Percentiles rank a stretch among this genome's conserved stretches.
Conservation (phyloP, 2,888 invertebrate species). For the Cylloceria caligata region DNA sequence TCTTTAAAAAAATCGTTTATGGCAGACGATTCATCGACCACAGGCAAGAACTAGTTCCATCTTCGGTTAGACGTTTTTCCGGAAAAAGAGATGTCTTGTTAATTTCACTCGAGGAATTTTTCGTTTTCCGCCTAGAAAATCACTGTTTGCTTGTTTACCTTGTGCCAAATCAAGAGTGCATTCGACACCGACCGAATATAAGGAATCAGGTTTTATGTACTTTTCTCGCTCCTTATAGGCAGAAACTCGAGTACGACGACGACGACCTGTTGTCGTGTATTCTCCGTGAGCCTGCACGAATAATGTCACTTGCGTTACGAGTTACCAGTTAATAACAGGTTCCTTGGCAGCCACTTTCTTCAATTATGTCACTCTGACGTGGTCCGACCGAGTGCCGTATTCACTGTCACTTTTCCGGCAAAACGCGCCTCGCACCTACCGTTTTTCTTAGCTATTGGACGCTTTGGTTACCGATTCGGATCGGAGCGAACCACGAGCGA, state of each 20-base stretch:
- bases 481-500: slow-evolving; percentile 12
- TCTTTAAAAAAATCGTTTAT: background rate
- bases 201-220: background rate
- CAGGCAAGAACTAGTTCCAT: no score
- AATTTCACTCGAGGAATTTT: slow-evolving; percentile 42
- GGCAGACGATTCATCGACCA: background rate
- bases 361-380: slow-evolving; percentile 73
- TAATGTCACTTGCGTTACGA: slow-evolving; percentile 52
- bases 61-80: background rate
- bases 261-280: slow-evolving; percentile 12
- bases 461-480: slow-evolving; percentile 28
- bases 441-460: slow-evolving; percentile 24
- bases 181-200: slow-evolving; percentile 1
- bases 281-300: slow-evolving; percentile 26
- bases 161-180: background rate
- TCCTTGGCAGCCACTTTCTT: slow-evolving; percentile 74
- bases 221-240: slow-evolving; percentile 17
- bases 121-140: slow-evolving; percentile 13
- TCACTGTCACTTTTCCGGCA: slow-evolving; percentile 71
- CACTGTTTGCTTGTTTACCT: background rate
- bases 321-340: slow-evolving; percentile 74
- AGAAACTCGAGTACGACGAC: background rate
- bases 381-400: slow-evolving; percentile 24
- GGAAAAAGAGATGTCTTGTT: background rate
- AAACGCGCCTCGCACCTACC: slow-evolving; percentile 66